Evolutionary conservation across 1,140 invertebrate genomes (phyloP).

Genomic region (Brachionus plicatilis): DNA sequence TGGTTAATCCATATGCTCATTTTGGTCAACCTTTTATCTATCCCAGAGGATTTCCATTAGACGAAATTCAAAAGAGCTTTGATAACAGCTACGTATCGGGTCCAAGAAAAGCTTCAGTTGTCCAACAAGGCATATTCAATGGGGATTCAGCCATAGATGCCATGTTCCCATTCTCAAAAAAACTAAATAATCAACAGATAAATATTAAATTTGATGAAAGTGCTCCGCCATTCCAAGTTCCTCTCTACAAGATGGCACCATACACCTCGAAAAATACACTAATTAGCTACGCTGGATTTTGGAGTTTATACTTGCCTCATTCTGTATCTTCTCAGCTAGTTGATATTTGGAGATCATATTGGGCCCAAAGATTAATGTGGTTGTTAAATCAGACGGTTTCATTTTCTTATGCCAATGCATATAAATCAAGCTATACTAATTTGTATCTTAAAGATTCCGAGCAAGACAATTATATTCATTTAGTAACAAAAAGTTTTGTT

Average conservation of each 20-base stretch:
- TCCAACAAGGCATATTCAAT: not conserved
- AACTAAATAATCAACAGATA: not conserved
- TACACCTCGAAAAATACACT: slow-evolving; percentile 45
- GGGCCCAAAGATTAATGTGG: slow-evolving; percentile 48
- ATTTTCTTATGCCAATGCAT: slow-evolving; percentile 44
- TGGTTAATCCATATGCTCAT: not conserved
- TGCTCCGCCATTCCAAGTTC: not conserved
- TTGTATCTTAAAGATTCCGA: slow-evolving; percentile 43
- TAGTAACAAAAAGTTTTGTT: slow-evolving; percentile 41
- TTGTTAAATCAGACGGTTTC: not conserved
- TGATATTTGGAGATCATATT: slow-evolving; percentile 51
- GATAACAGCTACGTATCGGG: not conserved
- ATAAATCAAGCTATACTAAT: slow-evolving; percentile 44
- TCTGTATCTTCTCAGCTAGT: slow-evolving; percentile 46
- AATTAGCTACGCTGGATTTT: slow-evolving; percentile 47
- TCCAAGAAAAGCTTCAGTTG: not conserved
- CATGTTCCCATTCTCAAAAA: not conserved
- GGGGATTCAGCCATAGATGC: not conserved
- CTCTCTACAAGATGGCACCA: too few species aligned
- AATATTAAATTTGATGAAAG: not conserved
- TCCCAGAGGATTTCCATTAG: too few species aligned
- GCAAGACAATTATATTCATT: slow-evolving; percentile 41
- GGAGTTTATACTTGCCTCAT: slow-evolving; percentile 46
- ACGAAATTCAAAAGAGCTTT: not conserved
- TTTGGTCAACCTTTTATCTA: not conserved